These are phyloP conservation scores for Polypterus bichir DNA, from an alignment of 2,113 vertebrate species.

Conservation along the genomic window DNA sequence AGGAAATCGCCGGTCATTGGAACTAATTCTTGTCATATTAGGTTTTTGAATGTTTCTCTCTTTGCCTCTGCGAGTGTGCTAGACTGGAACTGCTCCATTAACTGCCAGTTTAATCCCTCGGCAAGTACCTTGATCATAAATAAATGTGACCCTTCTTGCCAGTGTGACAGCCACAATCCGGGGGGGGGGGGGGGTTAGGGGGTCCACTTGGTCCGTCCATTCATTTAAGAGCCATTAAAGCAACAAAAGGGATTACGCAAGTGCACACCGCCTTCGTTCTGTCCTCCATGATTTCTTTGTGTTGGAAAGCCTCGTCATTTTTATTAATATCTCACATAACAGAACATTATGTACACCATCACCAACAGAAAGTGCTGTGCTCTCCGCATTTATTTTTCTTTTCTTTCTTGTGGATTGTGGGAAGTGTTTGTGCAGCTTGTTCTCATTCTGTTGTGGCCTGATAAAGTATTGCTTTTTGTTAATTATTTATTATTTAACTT, in stretches of 20 bases:
- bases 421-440: no score
- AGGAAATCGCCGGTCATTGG: neutral
- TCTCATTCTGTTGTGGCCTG: no score
- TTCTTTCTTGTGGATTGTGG: no score
- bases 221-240: neutral
- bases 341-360: no score
- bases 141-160: neutral
- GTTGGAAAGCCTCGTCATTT: no score
- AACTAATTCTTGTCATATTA: neutral
- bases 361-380: no score
- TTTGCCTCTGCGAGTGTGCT: neutral
- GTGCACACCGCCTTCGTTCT: no score
- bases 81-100: neutral
- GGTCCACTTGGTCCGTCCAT: neutral
- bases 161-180: neutral
- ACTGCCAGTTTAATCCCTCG: neutral
- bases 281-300: no score
- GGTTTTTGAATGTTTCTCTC: neutral
- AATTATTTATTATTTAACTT: constrained; percentile 18
- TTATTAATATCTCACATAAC: no score
- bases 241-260: no score
- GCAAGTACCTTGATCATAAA: neutral
- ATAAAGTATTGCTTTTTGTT: constrained; percentile 2
- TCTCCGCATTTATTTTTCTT: no score
- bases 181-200: no score